Evolutionary conservation across 2,797 vertebrate species (phyloP).

Genomic region (Channallabes apus): DNA sequence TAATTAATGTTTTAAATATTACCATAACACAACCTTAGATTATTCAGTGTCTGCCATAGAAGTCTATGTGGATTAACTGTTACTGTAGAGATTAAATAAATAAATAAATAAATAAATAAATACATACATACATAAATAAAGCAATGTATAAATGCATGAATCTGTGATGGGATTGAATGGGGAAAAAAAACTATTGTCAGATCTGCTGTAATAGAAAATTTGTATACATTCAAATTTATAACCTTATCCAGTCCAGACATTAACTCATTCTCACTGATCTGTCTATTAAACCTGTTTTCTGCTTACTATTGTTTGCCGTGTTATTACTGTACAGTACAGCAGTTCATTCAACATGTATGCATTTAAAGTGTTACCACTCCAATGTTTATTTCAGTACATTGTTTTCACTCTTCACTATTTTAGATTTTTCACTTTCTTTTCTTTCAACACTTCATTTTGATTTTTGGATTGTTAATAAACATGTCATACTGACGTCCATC

Average conservation of each 20-base stretch:
- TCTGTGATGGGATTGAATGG: neutral
- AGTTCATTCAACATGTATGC: neutral
- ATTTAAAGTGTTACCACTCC: neutral
- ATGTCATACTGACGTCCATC: neutral
- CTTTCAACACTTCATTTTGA: neutral
- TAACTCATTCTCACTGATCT: neutral
- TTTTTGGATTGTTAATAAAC: neutral
- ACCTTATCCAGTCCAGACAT: neutral
- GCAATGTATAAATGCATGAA: too few relatives aligned
- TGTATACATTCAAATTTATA: neutral
- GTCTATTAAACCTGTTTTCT: neutral
- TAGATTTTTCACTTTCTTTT: neutral
- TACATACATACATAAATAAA: too few relatives aligned
- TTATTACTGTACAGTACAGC: neutral
- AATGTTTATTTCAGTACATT: neutral
- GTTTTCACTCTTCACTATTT: neutral
- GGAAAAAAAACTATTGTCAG: neutral
- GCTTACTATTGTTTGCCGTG: neutral
- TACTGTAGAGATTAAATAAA: neutral
- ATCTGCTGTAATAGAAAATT: neutral
- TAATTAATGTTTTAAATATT: too few relatives aligned
- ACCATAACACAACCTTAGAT: neutral
- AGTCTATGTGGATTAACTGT: neutral
- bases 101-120: too few relatives aligned
- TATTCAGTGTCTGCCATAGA: neutral